Conservation (phyloP, 1,140 invertebrate genomes). For the Sinonovacula constricta region DNA sequence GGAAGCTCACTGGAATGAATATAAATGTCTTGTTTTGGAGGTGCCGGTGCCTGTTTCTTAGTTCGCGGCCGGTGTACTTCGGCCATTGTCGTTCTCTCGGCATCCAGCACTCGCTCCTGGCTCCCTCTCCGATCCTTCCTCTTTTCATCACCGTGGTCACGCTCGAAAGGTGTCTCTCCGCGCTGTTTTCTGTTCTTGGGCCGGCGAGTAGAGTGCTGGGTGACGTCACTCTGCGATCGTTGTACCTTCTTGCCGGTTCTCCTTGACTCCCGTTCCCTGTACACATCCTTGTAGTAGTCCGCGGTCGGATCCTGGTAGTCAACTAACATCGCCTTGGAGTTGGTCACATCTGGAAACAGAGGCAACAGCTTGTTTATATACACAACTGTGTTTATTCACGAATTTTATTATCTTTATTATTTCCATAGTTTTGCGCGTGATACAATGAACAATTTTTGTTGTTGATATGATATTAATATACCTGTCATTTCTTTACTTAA, state of each 20-base stretch:
- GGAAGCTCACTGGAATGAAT: slow-evolving; percentile 3
- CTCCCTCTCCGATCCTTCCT: slow-evolving; percentile 14
- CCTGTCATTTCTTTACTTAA: no score
- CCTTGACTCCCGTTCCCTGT: slow-evolving; percentile 41
- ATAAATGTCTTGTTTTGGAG: slow-evolving; percentile 26
- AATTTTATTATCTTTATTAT: no score
- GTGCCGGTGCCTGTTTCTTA: slow-evolving; percentile 30
- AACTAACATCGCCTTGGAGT: slow-evolving; percentile 37
- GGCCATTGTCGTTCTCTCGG: slow-evolving; percentile 17
- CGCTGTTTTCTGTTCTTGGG: slow-evolving; percentile 47
- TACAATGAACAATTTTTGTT: no score
- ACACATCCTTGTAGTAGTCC: slow-evolving; percentile 40
- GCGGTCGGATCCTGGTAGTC: slow-evolving; percentile 20
- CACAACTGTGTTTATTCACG: no score
- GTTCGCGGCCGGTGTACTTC: slow-evolving; percentile 40
- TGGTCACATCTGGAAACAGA: slow-evolving; percentile 42
- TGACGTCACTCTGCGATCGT: slow-evolving; percentile 51
- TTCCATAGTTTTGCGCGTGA: no score
- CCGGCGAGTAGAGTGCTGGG: slow-evolving; percentile 41
- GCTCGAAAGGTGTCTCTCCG: slow-evolving; percentile 36
- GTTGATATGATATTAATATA: no score
- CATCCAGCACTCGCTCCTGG: slow-evolving; percentile 3
- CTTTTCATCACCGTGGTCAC: slow-evolving; percentile 26
- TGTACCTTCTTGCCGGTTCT: slow-evolving; percentile 45
- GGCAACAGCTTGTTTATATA: no score